Evolutionary conservation across 2,113 vertebrate species (phyloP), one percentile per base, ranked within the genome.

Genomic region (Odobenus rosmarus): DNA sequence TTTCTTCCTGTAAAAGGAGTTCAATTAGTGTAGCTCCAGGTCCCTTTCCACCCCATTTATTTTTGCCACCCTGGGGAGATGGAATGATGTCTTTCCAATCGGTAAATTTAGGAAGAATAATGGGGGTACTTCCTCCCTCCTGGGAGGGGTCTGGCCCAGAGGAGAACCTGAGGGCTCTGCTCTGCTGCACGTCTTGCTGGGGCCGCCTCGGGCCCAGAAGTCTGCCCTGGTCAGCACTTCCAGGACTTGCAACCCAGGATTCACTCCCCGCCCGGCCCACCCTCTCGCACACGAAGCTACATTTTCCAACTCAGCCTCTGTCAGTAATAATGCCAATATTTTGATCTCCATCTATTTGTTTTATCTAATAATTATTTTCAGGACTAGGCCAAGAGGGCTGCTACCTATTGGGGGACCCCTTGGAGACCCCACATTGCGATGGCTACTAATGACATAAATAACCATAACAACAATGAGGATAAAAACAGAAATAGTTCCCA

Each of bases 161-260:
- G 33, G 11, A 90, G 62, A 33, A 21, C 16, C 88, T 0, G 1
- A 72, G n/a, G 16, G 59, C 51, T 53, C 36, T 7, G 11, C 28
- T 5, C 0, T 1, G 1, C 24, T 21, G 3, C 9, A 3, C 6
- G 15, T 62, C 83, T 85, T n/a, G 7, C 55, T 13, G 28, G 42
- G 36, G 9, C 21, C 1, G 8, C 8, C 10, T 33, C 4, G 36
- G 1, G 4, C 0, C 16, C 0, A 16, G 62, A 55, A 8, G 55
- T 23, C 16, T 55, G 55, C 0, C 4, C 31, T 51, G 28, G 9
- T 74, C 9, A 21, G 7, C 33, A 5, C 11, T 3, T 55, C 61
- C 0, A 0, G 33, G 55, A 69, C 31, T 1, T 42, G 18, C 33
- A 85, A 59, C 21, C 33, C 42, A 42, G 51, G 85, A 49, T 46